Percentiles rank a stretch among this genome's conserved stretches.
Conservation (phyloP, 2,113 vertebrate species). For the Rhinolophus sinicus region DNA sequence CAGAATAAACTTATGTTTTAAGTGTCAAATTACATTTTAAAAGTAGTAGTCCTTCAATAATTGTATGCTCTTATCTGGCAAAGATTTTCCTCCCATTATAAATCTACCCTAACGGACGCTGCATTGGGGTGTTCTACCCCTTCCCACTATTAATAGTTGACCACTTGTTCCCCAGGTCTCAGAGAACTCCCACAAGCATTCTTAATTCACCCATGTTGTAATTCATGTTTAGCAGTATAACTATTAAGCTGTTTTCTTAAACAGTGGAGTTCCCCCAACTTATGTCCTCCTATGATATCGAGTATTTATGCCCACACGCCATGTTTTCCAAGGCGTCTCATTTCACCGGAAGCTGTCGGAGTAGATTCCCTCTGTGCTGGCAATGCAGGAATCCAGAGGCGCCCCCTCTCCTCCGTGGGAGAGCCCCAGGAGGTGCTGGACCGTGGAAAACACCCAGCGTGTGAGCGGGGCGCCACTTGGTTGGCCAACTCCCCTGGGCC, state of each 20-base stretch:
- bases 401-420: background rate
- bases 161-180: background rate
- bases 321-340: background rate
- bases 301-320: background rate
- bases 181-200: background rate
- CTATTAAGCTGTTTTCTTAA: background rate
- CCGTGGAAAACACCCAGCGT: background rate
- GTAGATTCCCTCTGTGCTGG: background rate
- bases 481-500: background rate
- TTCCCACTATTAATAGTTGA: background rate
- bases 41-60: background rate
- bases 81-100: background rate
- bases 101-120: background rate
- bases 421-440: background rate
- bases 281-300: background rate
- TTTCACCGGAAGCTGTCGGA: background rate
- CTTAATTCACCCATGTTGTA: background rate
- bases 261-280: background rate
- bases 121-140: background rate
- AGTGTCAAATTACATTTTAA: background rate
- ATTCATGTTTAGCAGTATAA: background rate
- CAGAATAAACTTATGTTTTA: background rate
- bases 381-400: background rate
- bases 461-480: too few relatives aligned
- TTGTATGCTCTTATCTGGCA: background rate